A percentile compares a stretch with the other conserved stretches of the same genome.
Evolutionary conservation across 2,113 vertebrate species (phyloP).

Genomic region (Dasyornis broadbenti): DNA sequence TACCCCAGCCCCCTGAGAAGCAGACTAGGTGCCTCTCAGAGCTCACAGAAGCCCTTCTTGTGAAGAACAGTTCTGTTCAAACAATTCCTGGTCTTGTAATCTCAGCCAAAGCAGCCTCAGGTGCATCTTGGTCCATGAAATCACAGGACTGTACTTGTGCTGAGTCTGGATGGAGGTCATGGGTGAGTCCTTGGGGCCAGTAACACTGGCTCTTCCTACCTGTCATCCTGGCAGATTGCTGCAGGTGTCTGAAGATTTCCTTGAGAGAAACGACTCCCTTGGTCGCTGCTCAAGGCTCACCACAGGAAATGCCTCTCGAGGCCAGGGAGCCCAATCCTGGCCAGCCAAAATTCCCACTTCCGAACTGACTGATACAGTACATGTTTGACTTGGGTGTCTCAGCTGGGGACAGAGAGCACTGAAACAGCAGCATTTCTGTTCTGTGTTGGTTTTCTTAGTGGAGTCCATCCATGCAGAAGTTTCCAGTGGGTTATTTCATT

Average conservation of each 20-base stretch:
- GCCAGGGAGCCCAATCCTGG: not conserved
- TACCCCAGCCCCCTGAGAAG: not conserved
- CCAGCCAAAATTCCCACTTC: not conserved
- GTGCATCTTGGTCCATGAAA: accelerated
- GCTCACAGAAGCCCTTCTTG: not conserved
- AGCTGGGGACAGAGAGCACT: not conserved
- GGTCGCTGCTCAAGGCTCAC: not conserved
- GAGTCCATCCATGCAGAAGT: not conserved
- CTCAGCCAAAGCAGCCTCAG: not conserved
- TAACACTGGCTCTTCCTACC: not conserved
- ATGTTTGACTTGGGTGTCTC: not conserved
- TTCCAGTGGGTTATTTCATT: not conserved
- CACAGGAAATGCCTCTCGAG: not conserved
- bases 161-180: accelerated
- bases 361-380: not conserved
- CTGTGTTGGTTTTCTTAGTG: not conserved
- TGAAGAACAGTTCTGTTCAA: not conserved
- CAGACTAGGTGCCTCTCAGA: not conserved
- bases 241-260: not conserved
- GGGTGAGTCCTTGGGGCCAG: accelerated
- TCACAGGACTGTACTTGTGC: not conserved
- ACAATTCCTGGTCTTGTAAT: not conserved
- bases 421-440: not conserved
- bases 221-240: not conserved
- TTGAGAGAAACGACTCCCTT: not conserved